phyloP scores from a whole-genome alignment of 2,888 invertebrate species.

The Ennomos erosarius region DNA sequence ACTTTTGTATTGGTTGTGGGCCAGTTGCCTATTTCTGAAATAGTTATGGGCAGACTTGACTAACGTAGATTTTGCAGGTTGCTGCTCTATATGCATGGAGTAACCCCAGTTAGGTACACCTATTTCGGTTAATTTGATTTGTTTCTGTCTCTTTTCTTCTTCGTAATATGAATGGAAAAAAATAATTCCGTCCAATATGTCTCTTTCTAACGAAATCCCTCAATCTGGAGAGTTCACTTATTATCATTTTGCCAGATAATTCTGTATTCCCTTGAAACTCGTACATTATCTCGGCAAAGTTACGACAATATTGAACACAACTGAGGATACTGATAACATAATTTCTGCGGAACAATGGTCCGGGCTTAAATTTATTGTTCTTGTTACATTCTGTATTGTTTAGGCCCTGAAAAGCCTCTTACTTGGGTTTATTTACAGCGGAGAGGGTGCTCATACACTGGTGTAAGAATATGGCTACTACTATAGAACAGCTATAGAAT shows the following conservation, averaged over 20 bases:
- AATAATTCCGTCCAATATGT: background rate
- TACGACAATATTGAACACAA: constrained; percentile 46
- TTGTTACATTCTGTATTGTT: constrained; percentile 55
- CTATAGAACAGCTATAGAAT: too few relatives aligned
- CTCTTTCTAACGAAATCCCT: background rate
- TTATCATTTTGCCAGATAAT: constrained; percentile 24
- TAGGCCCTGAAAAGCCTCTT: constrained; percentile 45
- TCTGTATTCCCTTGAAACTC: constrained; percentile 17
- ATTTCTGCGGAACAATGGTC: constrained; percentile 48
- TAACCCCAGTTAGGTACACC: too few relatives aligned
- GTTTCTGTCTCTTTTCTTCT: too few relatives aligned
- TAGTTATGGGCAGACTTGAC: too few relatives aligned
- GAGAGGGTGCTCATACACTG: constrained; percentile 25
- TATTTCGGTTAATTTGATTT: too few relatives aligned
- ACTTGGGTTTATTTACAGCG: constrained; percentile 47
- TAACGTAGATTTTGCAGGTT: too few relatives aligned
- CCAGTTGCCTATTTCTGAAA: too few relatives aligned
- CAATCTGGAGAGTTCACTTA: constrained; percentile 8
- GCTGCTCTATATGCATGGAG: too few relatives aligned
- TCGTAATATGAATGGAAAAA: too few relatives aligned
- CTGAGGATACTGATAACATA: constrained; percentile 43
- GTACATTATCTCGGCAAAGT: constrained; percentile 27
- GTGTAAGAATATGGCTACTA: too few relatives aligned
- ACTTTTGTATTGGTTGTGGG: too few relatives aligned
- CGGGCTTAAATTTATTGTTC: constrained; percentile 54